Evolutionary conservation across 2,113 vertebrate species (phyloP).

Genomic region (Megaptera novaeangliae): DNA sequence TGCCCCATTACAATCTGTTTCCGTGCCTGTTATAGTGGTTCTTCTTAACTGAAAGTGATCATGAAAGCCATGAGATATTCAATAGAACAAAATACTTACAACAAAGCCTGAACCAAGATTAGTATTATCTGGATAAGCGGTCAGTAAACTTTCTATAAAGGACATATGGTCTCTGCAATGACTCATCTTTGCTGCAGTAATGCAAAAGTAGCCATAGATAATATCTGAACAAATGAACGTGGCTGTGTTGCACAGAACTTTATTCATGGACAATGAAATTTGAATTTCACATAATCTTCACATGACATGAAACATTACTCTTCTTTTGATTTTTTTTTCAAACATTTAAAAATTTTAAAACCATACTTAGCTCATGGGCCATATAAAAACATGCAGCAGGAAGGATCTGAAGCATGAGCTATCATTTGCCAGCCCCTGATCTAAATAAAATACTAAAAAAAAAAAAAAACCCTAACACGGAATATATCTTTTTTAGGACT

Average conservation of each 20-base stretch:
- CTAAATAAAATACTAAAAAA: background rate
- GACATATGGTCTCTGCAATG: background rate
- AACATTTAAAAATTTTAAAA: constrained; percentile 2
- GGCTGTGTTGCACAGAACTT: background rate
- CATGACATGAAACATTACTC: background rate
- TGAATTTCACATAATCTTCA: background rate
- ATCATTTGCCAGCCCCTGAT: background rate
- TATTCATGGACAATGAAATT: background rate
- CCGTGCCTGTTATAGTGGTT: background rate
- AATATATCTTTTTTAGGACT: background rate
- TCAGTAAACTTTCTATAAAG: background rate
- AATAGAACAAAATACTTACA: background rate
- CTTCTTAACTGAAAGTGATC: background rate
- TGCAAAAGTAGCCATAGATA: background rate
- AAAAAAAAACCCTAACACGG: too few species aligned
- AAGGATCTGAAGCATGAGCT: background rate
- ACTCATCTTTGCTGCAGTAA: background rate
- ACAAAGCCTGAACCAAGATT: background rate
- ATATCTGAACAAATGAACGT: background rate
- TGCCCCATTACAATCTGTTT: background rate
- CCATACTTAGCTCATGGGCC: background rate
- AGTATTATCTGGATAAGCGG: background rate
- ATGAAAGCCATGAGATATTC: background rate
- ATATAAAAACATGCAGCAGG: background rate
- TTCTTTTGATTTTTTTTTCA: background rate